Base-by-base conservation (phyloP, 2,888 invertebrate genomes). In the Coleophora flavipennella region DNA sequence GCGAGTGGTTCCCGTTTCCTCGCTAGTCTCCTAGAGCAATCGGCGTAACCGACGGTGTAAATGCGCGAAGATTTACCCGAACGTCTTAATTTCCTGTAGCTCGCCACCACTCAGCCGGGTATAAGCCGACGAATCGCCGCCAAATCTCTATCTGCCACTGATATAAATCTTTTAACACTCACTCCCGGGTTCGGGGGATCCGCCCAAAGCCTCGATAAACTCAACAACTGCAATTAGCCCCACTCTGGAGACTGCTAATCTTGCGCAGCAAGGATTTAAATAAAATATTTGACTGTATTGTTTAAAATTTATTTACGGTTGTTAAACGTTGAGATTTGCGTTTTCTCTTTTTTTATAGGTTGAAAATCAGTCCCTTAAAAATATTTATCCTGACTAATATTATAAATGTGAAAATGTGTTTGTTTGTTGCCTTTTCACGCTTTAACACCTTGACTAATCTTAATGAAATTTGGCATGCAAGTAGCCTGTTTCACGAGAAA, bases 81-180 rank as follows among this genome's bases (percentile, higher is more conserved):
- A 66, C 58, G 74, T 62, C 68, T 75, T 81, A 70, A 81, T 83
- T 80, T 83, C 80, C 79, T 72, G 61, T 26, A 13, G 55, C 49
- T 45, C 46, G 51, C 47, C 48, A 50, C 48, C 33, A 32, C 42
- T 35, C 9, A 12, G 32, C 45, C 48, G 59, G 63, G 66, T 72
- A 6, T 70, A 75, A 51, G 60, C 59, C 52, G 51, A 53, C 47
- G 60, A 61, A 64, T 63, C 65, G 61, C 59, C 52, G 51, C 53
- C 47, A 60, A 61, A 64, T 63, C 65, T 61, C 59, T 62, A 54
- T 62, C 61, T 59, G 61, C 61, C 57, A 54, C 63, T 59, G 77
- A 78, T 80, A 84, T 83, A 83, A 83, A 83, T 83, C 83, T 84
- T 73, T 78, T 70, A 79, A 75, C 83, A 74, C 78, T 78, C 75